These are phyloP conservation scores for Eulacestoma nigropectus DNA, from an alignment of 2,113 vertebrate genomes.

Conservation along the genomic window DNA sequence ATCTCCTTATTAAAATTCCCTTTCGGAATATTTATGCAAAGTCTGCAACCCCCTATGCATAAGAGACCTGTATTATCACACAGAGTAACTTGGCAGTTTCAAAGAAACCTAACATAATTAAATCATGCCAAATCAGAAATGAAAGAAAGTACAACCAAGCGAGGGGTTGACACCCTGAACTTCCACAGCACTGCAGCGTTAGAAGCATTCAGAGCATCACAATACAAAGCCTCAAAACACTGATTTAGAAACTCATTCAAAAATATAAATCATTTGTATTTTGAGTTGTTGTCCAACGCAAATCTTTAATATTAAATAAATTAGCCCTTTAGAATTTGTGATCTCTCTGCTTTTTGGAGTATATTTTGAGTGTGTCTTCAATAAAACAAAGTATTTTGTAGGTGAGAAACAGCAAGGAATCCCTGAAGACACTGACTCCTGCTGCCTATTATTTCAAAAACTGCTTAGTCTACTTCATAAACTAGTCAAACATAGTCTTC, in stretches of 20 bases:
- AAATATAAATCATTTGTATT: background rate
- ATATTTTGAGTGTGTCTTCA: background rate
- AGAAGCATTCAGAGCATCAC: background rate
- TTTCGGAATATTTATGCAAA: conserved; percentile 47
- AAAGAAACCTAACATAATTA: conserved; percentile 33
- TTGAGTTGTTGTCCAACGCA: background rate
- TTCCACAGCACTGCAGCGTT: background rate
- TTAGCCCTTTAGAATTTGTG: background rate
- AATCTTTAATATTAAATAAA: background rate
- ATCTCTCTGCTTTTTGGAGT: background rate
- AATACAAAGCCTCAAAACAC: background rate
- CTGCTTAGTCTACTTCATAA: background rate
- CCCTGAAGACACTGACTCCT: background rate
- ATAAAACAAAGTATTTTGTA: background rate
- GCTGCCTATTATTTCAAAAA: background rate
- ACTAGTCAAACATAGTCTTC: background rate
- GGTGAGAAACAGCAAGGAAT: background rate
- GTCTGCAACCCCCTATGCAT: conserved; percentile 5
- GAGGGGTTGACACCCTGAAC: background rate
- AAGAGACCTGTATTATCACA: conserved; percentile 33
- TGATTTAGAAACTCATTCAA: background rate
- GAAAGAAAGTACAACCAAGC: background rate
- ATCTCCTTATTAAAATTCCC: conserved; percentile 43
- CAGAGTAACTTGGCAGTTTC: background rate
- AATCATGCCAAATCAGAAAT: conserved; percentile 1